phyloP scores from a whole-genome alignment of 2,888 invertebrate genomes.

The Itoplectis maculator region DNA sequence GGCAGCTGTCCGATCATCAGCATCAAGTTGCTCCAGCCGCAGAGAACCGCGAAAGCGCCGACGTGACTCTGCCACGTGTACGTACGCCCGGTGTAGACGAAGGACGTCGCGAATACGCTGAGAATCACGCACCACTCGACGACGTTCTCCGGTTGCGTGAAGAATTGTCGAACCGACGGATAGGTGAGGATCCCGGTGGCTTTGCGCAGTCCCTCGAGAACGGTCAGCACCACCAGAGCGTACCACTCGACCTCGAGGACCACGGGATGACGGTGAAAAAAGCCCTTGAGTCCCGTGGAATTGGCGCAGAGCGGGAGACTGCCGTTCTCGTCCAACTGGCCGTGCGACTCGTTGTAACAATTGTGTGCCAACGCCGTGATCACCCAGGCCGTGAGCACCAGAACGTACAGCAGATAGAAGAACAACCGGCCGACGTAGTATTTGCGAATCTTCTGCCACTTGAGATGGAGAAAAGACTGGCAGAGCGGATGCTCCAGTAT shows the following conservation, averaged over 20 bases:
- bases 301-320: conserved; percentile 87
- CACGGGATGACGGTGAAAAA: conserved; percentile 90
- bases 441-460: conserved; percentile 96
- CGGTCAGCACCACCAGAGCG: conserved; percentile 91
- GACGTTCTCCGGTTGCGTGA: conserved; percentile 93
- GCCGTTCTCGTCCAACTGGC: conserved; percentile 87
- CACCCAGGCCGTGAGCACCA: conserved; percentile 93
- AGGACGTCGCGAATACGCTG: conserved; percentile 93
- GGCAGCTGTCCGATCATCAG: conserved; percentile 95
- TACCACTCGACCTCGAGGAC: conserved; percentile 95
- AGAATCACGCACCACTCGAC: conserved; percentile 95
- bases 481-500: conserved; percentile 94
- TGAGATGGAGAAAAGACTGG: conserved; percentile 94
- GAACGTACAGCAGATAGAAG: conserved; percentile 92
- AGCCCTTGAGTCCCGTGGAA: conserved; percentile 89
- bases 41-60: conserved; percentile 93
- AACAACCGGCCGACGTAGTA: conserved; percentile 93
- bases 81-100: conserved; percentile 91
- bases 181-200: conserved; percentile 93
- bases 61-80: conserved; percentile 95
- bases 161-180: conserved; percentile 92
- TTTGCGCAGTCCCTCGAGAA: conserved; percentile 92
- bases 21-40: conserved; percentile 96
- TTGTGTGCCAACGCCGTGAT: conserved; percentile 93
- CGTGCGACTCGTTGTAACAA: conserved; percentile 89